These are phyloP conservation scores for Entomobrya multifasciata DNA, from an alignment of 2,888 invertebrate genomes.

Conservation along the genomic window DNA sequence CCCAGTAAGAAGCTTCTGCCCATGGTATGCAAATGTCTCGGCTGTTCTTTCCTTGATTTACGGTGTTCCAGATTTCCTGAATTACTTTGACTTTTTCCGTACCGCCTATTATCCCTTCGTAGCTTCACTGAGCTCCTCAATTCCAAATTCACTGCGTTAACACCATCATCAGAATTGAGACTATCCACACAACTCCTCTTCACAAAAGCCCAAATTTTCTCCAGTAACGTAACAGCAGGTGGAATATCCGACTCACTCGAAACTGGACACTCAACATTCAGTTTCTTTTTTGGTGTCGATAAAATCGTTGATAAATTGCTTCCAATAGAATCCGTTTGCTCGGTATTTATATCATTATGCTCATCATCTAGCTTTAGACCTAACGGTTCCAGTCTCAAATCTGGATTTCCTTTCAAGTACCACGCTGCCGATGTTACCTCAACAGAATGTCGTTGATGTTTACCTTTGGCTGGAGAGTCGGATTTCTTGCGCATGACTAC, in stretches of 20 bases:
- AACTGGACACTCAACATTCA: constrained; percentile 31
- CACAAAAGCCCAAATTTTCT: constrained; percentile 78
- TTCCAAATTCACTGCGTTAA: constrained; percentile 45
- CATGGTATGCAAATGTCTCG: constrained; percentile 76
- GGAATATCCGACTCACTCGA: constrained; percentile 74
- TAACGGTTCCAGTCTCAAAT: constrained; percentile 72
- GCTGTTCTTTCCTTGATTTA: constrained; percentile 71
- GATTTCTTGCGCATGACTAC: constrained; percentile 74
- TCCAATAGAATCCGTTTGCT: neutral
- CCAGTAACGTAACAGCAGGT: constrained; percentile 76
- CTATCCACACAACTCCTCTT: constrained; percentile 75
- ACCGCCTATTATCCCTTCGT: constrained; percentile 60
- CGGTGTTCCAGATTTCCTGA: constrained; percentile 32
- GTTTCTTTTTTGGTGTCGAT: constrained; percentile 57
- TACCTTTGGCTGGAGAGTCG: constrained; percentile 75
- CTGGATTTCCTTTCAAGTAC: constrained; percentile 82
- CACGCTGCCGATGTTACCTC: constrained; percentile 88
- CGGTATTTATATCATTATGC: neutral
- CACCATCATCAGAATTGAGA: constrained; percentile 65
- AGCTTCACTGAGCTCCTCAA: constrained; percentile 65
- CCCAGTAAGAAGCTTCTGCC: constrained; percentile 77
- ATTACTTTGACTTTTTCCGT: constrained; percentile 63
- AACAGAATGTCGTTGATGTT: constrained; percentile 91
- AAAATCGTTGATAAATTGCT: constrained; percentile 20
- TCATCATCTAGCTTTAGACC: constrained; percentile 54